phyloP scores from a whole-genome alignment of 1,140 invertebrate species.

The Ganaspis sp. region DNA sequence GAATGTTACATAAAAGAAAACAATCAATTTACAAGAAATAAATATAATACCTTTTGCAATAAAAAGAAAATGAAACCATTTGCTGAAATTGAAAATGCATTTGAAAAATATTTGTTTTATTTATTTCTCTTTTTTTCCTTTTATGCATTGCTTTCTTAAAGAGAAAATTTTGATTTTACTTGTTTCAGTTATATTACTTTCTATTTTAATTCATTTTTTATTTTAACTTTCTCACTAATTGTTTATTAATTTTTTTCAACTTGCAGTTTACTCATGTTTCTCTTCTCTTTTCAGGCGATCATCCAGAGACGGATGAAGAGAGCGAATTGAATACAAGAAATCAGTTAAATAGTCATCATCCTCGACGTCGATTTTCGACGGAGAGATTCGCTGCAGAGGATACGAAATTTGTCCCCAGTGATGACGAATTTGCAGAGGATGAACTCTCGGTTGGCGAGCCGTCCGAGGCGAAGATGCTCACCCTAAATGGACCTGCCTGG shows the following conservation, averaged over 20 bases:
- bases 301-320: conserved; percentile 78
- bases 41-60: no score
- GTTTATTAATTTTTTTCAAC: not conserved
- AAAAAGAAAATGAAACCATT: no score
- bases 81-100: no score
- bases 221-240: no score
- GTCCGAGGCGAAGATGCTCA: conserved; percentile 76
- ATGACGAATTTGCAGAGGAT: conserved; percentile 84
- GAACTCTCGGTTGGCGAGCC: conserved; percentile 78
- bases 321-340: conserved; percentile 75
- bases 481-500: conserved; percentile 70
- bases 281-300: conserved; percentile 59
- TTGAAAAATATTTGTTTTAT: no score
- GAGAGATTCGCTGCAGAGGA: not conserved
- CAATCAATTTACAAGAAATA: no score
- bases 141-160: no score
- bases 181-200: no score
- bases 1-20: not conserved
- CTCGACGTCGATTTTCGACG: conserved; percentile 72
- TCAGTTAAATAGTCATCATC: conserved; percentile 62
- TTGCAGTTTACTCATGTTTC: not conserved
- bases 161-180: no score
- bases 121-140: no score
- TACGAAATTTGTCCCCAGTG: conserved; percentile 68
- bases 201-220: no score